These are phyloP conservation scores for Caenorhabditis briggsae DNA, from an alignment of 1,140 invertebrate genomes.

Conservation along the genomic window DNA sequence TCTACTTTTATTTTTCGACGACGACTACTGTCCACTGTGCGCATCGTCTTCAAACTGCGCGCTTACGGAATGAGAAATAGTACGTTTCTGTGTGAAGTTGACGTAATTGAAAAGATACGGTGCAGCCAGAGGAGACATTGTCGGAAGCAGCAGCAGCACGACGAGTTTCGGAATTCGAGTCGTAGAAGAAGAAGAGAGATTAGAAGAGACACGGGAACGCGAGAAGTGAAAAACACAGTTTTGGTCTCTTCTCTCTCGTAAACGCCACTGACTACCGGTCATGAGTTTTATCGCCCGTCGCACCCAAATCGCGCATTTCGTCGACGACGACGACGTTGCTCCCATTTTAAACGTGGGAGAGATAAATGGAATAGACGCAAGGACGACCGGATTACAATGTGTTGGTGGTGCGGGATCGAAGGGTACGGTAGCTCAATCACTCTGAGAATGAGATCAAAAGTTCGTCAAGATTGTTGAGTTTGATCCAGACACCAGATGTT, in stretches of 20 bases:
- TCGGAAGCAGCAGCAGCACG: constrained; percentile 39
- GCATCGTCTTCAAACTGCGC: neutral
- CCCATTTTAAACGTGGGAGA: constrained; percentile 40
- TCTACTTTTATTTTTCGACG: constrained; percentile 51
- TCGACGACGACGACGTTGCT: constrained; percentile 51
- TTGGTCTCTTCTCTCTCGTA: constrained; percentile 17
- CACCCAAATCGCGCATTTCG: constrained; percentile 53
- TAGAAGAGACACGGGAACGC: neutral
- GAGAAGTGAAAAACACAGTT: constrained; percentile 11
- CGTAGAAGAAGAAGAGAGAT: constrained; percentile 32
- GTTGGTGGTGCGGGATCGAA: too few species aligned
- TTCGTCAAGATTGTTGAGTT: too few species aligned
- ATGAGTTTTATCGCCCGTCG: constrained; percentile 53
- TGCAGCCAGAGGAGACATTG: constrained; percentile 37
- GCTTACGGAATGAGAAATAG: constrained; percentile 12
- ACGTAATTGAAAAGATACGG: constrained; percentile 55
- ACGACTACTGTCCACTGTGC: constrained; percentile 28
- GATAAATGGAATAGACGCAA: neutral
- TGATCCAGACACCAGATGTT: too few species aligned
- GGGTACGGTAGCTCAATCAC: too few species aligned
- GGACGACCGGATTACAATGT: constrained; percentile 35
- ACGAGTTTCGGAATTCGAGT: constrained; percentile 53
- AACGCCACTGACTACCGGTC: constrained; percentile 41
- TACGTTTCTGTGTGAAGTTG: constrained; percentile 26
- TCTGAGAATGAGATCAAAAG: too few species aligned